Evolutionary conservation across 2,888 invertebrate species (phyloP), one percentile per base, ranked within the genome.

Genomic region (Lysandra bellargus): DNA sequence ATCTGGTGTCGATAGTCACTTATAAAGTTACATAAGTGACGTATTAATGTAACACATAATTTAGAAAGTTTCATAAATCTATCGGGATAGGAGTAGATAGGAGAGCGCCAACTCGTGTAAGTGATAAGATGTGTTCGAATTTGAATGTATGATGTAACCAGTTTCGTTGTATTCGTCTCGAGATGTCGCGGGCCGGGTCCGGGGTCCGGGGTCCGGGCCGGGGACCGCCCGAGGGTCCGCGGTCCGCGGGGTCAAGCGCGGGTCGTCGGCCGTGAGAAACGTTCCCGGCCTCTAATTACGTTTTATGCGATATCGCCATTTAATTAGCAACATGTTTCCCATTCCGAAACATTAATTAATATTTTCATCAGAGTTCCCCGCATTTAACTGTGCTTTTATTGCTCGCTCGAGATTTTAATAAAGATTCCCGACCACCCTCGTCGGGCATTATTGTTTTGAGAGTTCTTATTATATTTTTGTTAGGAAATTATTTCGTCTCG

Each of bases 271-370:
- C 92, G 92, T 91, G 94, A 93, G 93, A 93, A 92, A 91, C 90
- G 91, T 88, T 89, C 89, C 90, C 90, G 89, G 87, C 91, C 94
- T 93, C 93, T 94, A 94, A 94, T 94, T 94, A 93, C 92, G 91
- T 91, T 92, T 93, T 92, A 93, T 93, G 90, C 92, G 91, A 93
- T 93, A 94, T 94, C 92, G 93, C 91, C 94, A 92, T 94, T 94
- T 94, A 93, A 94, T 94, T 94, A 94, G 94, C 93, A 92, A 93
- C 92, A 92, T 92, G 93, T 93, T 93, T 92, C 90, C 91, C 92
- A 93, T 94, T 93, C 91, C 91, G 89, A 91, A 92, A 93, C 93
- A 92, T 93, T 93, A 93, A 94, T 94, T 94, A 93, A 94, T 94
- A 93, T 93, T 93, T 94, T 93, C 93, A 93, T 92, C 92, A 91